Evolutionary conservation across 2,797 vertebrate genomes (phyloP).

Genomic region (Myripristis jacobus): DNA sequence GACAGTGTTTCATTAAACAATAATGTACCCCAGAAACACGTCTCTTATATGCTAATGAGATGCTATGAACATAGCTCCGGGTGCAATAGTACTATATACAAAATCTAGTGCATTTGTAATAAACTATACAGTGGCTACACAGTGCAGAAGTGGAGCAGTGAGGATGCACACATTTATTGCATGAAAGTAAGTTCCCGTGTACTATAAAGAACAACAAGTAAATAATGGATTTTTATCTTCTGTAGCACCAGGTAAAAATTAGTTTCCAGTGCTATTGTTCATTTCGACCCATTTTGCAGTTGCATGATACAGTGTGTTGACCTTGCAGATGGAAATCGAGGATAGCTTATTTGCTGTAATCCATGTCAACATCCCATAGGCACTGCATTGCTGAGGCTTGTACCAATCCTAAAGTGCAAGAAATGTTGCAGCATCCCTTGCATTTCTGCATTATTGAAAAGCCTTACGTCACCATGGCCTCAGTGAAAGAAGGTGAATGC

Average conservation of each 20-base stretch:
- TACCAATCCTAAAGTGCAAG: not conserved
- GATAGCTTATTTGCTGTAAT: slow-evolving; percentile 55
- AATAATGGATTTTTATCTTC: slow-evolving; percentile 64
- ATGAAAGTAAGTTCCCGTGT: slow-evolving; percentile 55
- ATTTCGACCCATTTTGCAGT: slow-evolving; percentile 64
- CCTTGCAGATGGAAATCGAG: slow-evolving; percentile 51
- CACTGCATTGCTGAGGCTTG: slow-evolving; percentile 6
- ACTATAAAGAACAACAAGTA: slow-evolving; percentile 49
- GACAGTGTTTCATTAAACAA: slow-evolving; percentile 1
- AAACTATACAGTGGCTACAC: slow-evolving; percentile 17
- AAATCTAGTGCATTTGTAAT: slow-evolving; percentile 42
- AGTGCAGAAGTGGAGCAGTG: slow-evolving; percentile 23
- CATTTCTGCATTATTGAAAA: slow-evolving; percentile 53
- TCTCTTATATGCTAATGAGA: slow-evolving; percentile 12
- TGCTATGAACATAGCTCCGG: slow-evolving; percentile 26
- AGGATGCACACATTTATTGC: slow-evolving; percentile 56
- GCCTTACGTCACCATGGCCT: slow-evolving; percentile 28
- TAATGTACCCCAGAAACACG: slow-evolving; percentile 10
- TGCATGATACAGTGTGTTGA: slow-evolving; percentile 49
- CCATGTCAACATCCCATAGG: slow-evolving; percentile 53
- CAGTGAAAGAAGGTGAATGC: slow-evolving; percentile 28
- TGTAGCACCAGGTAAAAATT: slow-evolving; percentile 32
- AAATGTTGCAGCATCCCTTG: slow-evolving; percentile 1
- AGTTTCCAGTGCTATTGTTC: slow-evolving; percentile 47
- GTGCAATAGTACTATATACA: slow-evolving; percentile 30